phyloP scores from a whole-genome alignment of 2,113 vertebrate genomes.

The Piprites chloris region DNA sequence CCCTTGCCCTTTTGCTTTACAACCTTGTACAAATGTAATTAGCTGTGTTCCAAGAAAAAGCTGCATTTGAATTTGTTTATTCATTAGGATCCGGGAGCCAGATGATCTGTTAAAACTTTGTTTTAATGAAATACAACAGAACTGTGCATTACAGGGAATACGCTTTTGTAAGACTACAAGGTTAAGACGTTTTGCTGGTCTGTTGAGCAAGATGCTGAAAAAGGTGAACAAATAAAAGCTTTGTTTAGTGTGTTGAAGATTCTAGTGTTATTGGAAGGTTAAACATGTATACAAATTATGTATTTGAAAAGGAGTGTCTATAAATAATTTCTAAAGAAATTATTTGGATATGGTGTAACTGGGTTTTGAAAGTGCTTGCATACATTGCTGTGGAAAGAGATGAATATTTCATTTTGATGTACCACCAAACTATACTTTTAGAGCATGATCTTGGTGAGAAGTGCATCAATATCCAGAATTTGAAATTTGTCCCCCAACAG shows the following conservation, averaged over 20 bases:
- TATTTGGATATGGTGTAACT: neutral
- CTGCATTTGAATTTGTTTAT: constrained; percentile 18
- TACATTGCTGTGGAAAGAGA: neutral
- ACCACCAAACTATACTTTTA: neutral
- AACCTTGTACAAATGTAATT: neutral
- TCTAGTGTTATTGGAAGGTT: neutral
- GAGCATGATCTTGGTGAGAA: neutral
- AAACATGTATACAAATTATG: neutral
- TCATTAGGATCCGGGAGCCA: neutral
- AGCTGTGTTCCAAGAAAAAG: neutral
- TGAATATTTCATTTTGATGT: neutral
- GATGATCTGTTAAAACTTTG: neutral
- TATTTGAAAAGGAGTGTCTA: neutral
- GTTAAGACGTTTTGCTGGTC: neutral
- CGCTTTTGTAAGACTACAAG: neutral
- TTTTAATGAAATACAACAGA: neutral
- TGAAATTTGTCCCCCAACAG: neutral
- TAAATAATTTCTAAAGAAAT: constrained; percentile 23
- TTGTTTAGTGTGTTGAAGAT: neutral
- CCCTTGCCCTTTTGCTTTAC: neutral
- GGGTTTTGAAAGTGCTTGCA: neutral
- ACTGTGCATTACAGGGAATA: neutral
- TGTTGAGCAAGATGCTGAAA: neutral
- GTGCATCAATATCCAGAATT: neutral
- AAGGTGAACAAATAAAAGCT: neutral